Conservation (phyloP, 2,113 vertebrate genomes). For the Campylomormyrus numenius region DNA sequence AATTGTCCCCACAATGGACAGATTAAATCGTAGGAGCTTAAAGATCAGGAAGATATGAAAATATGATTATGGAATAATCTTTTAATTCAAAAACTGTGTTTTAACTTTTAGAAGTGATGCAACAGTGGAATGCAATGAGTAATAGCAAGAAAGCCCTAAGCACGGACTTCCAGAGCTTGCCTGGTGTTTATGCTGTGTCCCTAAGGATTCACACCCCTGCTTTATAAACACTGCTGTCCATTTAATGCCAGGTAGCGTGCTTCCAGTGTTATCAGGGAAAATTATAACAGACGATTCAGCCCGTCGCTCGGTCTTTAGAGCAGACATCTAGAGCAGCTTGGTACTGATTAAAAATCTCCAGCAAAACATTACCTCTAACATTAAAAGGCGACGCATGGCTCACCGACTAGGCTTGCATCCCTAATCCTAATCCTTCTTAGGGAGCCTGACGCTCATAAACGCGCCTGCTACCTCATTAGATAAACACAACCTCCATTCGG, state of each 20-base stretch:
- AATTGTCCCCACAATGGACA: not conserved
- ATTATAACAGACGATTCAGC: not conserved
- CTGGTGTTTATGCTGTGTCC: not conserved
- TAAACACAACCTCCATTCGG: not conserved
- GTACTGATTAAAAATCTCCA: not conserved
- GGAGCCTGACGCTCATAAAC: not conserved
- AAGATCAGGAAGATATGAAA: not conserved
- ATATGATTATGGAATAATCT: not conserved
- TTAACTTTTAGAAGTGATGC: not conserved
- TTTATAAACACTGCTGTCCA: not conserved
- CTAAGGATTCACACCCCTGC: not conserved
- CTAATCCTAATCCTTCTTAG: not conserved
- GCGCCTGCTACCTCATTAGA: not conserved
- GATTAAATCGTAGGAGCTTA: not conserved
- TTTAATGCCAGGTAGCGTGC: not conserved
- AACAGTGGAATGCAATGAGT: not conserved
- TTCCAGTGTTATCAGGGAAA: not conserved
- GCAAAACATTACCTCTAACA: not conserved
- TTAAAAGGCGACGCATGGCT: not conserved
- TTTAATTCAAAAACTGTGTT: not conserved
- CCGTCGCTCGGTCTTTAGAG: not conserved
- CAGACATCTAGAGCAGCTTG: not conserved
- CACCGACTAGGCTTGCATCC: not conserved
- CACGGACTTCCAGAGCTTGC: not conserved
- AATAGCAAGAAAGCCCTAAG: not conserved